These are phyloP conservation scores for Siniperca chuatsi DNA, from an alignment of 2,113 vertebrate genomes.

Conservation along the genomic window DNA sequence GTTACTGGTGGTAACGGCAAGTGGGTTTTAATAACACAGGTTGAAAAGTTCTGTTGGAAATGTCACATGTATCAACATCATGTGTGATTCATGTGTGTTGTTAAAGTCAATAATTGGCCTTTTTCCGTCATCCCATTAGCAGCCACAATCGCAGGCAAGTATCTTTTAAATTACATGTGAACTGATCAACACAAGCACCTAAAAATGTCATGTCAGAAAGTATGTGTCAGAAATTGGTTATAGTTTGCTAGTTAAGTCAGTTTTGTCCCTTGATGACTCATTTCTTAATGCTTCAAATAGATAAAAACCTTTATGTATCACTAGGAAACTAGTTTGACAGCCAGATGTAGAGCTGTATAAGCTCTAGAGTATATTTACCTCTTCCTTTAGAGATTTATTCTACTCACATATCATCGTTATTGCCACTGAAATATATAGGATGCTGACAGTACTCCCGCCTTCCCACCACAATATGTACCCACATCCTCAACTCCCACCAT, in stretches of 20 bases:
- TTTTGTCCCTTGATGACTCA: background rate
- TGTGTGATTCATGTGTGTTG: background rate
- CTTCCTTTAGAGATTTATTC: background rate
- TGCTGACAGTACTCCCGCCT: background rate
- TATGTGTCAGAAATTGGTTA: background rate
- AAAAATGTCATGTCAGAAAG: background rate
- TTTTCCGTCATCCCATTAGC: background rate
- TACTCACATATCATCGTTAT: background rate
- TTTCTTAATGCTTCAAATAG: background rate
- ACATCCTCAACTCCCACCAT: slow-evolving; percentile 34
- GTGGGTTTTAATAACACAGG: too few relatives aligned
- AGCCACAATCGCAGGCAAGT: background rate
- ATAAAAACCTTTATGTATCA: too few relatives aligned
- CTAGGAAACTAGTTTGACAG: background rate
- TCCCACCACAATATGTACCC: background rate
- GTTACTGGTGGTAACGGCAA: background rate
- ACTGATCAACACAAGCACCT: background rate
- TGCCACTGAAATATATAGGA: slow-evolving; percentile 13
- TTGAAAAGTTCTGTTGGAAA: too few relatives aligned
- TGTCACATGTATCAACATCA: too few relatives aligned
- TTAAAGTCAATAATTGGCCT: background rate
- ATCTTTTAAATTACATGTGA: background rate
- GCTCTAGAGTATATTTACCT: background rate
- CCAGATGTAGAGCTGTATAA: background rate
- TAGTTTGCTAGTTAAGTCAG: background rate